A percentile compares a stretch with the other conserved stretches of the same genome.
phyloP scores from a whole-genome alignment of 2,113 vertebrate genomes.

The Marcusenius ussheri region DNA sequence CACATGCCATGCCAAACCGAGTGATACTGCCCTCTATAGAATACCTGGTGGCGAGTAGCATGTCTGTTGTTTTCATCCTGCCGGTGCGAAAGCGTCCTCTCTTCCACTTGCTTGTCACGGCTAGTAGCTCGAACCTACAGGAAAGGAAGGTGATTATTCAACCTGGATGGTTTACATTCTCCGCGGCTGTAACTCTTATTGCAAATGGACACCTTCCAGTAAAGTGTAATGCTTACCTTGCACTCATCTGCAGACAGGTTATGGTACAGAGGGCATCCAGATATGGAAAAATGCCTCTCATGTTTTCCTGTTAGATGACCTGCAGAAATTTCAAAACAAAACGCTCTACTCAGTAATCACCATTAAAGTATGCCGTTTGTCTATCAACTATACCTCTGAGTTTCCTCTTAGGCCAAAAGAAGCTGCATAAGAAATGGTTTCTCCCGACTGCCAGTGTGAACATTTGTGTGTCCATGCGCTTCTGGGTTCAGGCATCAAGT shows the following conservation, averaged over 20 bases:
- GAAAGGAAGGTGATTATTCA: conserved; percentile 2
- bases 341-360: not conserved
- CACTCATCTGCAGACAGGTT: conserved; percentile 97
- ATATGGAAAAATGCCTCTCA: conserved; percentile 94
- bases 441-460: not conserved
- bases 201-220: not conserved
- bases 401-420: not conserved
- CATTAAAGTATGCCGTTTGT: not conserved
- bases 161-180: not conserved
- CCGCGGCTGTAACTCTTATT: not conserved
- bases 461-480: not conserved
- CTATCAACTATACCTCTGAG: not conserved
- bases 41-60: conserved; percentile 90
- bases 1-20: not conserved
- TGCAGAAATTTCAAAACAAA: conserved; percentile 38
- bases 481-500: not conserved
- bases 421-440: not conserved
- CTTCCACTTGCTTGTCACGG: conserved; percentile 94
- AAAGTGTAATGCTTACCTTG: conserved; percentile 66
- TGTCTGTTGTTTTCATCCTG: conserved; percentile 93
- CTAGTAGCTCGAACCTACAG: conserved; percentile 89
- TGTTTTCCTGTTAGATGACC: conserved; percentile 96
- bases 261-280: conserved; percentile 92
- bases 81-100: conserved; percentile 75
- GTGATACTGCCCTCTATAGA: not conserved